These are phyloP conservation scores for Atherinomorus stipes DNA, from an alignment of 2,113 vertebrate species.

Conservation along the genomic window DNA sequence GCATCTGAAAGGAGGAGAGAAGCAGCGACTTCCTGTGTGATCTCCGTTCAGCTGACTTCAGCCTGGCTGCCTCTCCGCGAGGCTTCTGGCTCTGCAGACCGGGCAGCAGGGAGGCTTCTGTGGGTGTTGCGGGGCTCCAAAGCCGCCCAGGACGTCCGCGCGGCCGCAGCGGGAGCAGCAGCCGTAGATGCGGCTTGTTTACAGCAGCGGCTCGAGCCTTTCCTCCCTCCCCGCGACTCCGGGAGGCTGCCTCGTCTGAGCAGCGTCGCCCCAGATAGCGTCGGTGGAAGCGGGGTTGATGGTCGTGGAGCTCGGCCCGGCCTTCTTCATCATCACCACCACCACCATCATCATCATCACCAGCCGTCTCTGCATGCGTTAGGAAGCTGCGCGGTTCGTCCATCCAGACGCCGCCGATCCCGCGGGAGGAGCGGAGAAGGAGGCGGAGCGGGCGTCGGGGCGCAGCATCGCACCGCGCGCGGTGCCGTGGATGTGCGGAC, in stretches of 20 bases:
- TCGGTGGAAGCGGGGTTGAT: conserved; percentile 66
- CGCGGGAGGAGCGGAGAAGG: not conserved
- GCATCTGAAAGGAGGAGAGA: conserved; percentile 69
- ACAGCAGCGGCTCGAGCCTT: conserved; percentile 47
- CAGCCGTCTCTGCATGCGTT: conserved; percentile 23
- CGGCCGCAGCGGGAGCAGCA: conserved; percentile 13
- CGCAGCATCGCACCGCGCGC: conserved; percentile 47
- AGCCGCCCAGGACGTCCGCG: conserved; percentile 18
- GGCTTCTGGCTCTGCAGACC: conserved; percentile 42
- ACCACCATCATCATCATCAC: conserved; percentile 9
- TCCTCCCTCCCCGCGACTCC: conserved; percentile 51
- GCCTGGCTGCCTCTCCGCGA: conserved; percentile 55
- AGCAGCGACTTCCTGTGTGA: conserved; percentile 81
- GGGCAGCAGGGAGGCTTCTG: conserved; percentile 36
- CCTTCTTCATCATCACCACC: conserved; percentile 58
- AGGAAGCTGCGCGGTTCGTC: conserved; percentile 6
- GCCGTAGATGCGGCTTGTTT: conserved; percentile 77
- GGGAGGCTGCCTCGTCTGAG: conserved; percentile 54
- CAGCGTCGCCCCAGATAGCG: conserved; percentile 68
- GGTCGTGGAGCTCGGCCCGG: conserved; percentile 68
- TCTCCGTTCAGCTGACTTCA: conserved; percentile 48
- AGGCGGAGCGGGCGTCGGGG: conserved; percentile 17
- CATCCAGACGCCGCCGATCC: not conserved
- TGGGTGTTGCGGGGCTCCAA: conserved; percentile 14
- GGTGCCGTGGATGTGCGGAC: conserved; percentile 74